Evolutionary conservation across 2,888 invertebrate genomes (phyloP).

Genomic region (Cenopis cana): DNA sequence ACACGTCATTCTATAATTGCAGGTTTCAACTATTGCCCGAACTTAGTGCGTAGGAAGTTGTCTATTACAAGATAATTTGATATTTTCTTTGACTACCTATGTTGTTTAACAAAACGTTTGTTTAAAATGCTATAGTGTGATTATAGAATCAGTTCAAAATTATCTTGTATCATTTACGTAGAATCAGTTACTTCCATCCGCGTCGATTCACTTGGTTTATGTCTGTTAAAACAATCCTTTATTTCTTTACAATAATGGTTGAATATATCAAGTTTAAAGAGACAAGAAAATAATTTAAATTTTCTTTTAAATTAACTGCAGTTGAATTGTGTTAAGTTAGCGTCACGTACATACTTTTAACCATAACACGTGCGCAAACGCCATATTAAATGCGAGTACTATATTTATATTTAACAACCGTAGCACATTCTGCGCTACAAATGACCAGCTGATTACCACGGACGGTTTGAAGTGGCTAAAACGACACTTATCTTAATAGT

Average conservation of each 20-base stretch:
- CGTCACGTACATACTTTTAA: slow-evolving; percentile 12
- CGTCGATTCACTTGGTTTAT: neutral
- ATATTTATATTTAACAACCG: slow-evolving; percentile 42
- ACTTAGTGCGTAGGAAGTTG: slow-evolving; percentile 39
- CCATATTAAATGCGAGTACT: slow-evolving; percentile 35
- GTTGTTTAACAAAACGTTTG: slow-evolving; percentile 16
- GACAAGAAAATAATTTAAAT: neutral
- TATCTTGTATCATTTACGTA: neutral
- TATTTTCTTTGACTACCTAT: slow-evolving; percentile 31
- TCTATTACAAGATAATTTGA: slow-evolving; percentile 39
- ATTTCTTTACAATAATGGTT: too few species aligned
- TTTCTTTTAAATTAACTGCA: neutral
- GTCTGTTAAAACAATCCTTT: neutral
- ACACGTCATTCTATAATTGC: slow-evolving; percentile 49
- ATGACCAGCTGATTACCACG: slow-evolving; percentile 42
- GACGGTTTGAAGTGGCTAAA: slow-evolving; percentile 43
- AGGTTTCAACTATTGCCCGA: slow-evolving; percentile 47
- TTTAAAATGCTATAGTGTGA: neutral
- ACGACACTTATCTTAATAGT: slow-evolving; percentile 45
- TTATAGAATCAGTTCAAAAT: slow-evolving; percentile 17
- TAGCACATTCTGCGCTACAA: slow-evolving; percentile 42
- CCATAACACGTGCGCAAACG: slow-evolving; percentile 37
- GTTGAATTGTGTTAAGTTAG: slow-evolving; percentile 1
- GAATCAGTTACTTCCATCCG: neutral
- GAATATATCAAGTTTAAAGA: too few species aligned